A percentile compares a stretch with the other conserved stretches of the same genome.
Evolutionary conservation across 2,113 vertebrate species (phyloP).

Genomic region (Plotosus lineatus): DNA sequence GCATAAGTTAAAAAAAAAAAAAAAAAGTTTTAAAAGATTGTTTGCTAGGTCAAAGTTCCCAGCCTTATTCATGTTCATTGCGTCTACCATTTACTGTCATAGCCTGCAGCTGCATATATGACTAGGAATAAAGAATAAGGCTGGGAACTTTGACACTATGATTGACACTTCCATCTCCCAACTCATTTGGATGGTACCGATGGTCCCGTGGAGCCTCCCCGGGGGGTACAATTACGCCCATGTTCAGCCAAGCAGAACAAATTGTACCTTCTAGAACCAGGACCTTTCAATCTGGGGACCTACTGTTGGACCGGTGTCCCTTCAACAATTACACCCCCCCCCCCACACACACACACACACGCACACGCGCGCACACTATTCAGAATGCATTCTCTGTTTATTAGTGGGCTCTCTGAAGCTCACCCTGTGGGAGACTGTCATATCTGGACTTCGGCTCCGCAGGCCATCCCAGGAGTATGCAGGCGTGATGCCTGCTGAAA

Average conservation of each 20-base stretch:
- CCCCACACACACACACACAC: no score
- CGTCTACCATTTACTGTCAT: conserved; percentile 8
- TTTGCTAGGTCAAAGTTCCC: neutral
- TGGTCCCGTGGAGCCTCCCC: conserved; percentile 64
- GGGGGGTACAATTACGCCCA: conserved; percentile 71
- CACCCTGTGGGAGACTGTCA: conserved; percentile 40
- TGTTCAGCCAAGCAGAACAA: conserved; percentile 70
- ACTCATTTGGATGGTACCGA: conserved; percentile 58
- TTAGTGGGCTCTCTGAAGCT: conserved; percentile 47
- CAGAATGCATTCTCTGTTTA: conserved; percentile 44
- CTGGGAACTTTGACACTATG: no score
- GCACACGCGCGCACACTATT: no score
- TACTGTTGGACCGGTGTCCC: conserved; percentile 54
- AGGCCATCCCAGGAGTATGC: conserved; percentile 43
- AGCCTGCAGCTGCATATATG: conserved; percentile 38
- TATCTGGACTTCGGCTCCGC: conserved; percentile 39
- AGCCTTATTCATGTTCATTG: conserved; percentile 17
- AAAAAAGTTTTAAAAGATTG: neutral
- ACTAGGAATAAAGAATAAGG: no score
- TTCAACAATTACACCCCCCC: conserved; percentile 62
- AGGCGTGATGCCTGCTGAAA: conserved; percentile 30
- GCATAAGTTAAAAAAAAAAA: neutral
- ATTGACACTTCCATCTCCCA: neutral
- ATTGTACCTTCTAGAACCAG: conserved; percentile 66
- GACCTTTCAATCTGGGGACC: conserved; percentile 66